A percentile compares a stretch with the other conserved stretches of the same genome.
phyloP scores from a whole-genome alignment of 2,888 invertebrate genomes.

The Lomographa bimaculata region DNA sequence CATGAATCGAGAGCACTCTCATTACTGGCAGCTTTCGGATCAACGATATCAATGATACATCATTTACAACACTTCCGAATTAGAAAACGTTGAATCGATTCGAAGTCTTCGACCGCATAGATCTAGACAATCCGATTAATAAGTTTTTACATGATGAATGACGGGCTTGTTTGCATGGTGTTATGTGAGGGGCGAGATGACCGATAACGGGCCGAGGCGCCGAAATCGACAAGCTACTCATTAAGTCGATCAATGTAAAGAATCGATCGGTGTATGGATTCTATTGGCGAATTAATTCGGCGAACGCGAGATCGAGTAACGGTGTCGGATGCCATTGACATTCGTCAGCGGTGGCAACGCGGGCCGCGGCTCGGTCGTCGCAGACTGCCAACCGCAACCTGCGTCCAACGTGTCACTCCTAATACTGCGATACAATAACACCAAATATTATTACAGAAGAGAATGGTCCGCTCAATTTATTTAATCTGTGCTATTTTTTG shows the following conservation, averaged over 20 bases:
- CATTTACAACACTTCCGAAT: constrained; percentile 43
- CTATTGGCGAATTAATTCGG: constrained; percentile 80
- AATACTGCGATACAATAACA: constrained; percentile 23
- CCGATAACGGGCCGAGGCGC: constrained; percentile 63
- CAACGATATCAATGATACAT: constrained; percentile 50
- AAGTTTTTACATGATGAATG: constrained; percentile 53
- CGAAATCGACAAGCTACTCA: constrained; percentile 64
- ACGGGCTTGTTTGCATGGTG: constrained; percentile 44
- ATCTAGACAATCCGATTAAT: constrained; percentile 56
- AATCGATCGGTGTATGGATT: constrained; percentile 71
- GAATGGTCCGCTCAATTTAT: constrained; percentile 17
- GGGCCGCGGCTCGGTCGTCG: constrained; percentile 47
- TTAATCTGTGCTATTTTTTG: constrained; percentile 17
- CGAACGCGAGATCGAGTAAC: constrained; percentile 79
- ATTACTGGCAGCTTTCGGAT: constrained; percentile 52
- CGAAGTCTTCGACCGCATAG: constrained; percentile 65
- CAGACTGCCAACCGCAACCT: constrained; percentile 36
- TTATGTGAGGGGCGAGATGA: constrained; percentile 55
- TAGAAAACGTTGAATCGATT: constrained; percentile 46
- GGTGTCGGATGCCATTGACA: constrained; percentile 80
- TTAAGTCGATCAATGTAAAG: constrained; percentile 69
- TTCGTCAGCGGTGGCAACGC: constrained; percentile 67
- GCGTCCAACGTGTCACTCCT: constrained; percentile 40
- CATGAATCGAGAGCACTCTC: constrained; percentile 50
- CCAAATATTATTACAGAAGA: constrained; percentile 14